These are phyloP conservation scores for Clitarchus hookeri DNA, from an alignment of 2,888 invertebrate species.

Conservation along the genomic window DNA sequence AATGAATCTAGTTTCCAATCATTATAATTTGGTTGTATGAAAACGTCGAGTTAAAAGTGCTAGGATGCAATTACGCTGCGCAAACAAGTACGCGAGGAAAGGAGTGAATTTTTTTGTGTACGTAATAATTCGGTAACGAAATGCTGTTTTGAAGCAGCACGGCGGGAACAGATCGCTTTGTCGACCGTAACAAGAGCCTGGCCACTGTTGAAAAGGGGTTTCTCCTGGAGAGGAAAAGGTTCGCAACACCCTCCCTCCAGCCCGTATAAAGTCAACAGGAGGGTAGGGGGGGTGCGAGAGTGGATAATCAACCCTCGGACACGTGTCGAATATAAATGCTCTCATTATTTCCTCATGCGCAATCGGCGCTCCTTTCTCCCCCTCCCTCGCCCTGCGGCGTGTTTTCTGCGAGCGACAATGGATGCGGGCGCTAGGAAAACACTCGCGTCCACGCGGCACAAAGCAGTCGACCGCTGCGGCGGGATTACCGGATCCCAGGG, in stretches of 20 bases:
- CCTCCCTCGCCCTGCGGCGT: not conserved
- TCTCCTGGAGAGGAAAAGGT: not conserved
- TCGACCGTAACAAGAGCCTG: not conserved
- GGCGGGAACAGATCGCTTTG: not conserved
- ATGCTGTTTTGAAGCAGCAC: not conserved
- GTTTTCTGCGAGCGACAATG: not conserved
- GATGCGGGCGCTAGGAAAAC: slow-evolving; percentile 20
- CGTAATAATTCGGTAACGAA: not conserved
- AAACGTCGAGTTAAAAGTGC: too few species aligned
- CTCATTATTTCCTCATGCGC: slow-evolving; percentile 10
- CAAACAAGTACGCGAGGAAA: too few species aligned
- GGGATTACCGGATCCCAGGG: not conserved
- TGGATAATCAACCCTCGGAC: slow-evolving; percentile 25
- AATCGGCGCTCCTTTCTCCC: not conserved
- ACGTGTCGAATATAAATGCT: slow-evolving; percentile 27
- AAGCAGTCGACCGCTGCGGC: not conserved
- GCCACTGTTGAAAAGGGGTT: not conserved
- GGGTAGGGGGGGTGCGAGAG: not conserved
- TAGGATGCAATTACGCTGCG: too few species aligned
- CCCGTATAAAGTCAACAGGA: slow-evolving; percentile 16
- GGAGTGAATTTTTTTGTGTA: not conserved
- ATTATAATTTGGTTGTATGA: too few species aligned
- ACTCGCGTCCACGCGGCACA: not conserved
- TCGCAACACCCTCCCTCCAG: not conserved
- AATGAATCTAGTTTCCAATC: too few species aligned